Evolutionary conservation across 2,797 vertebrate species (phyloP).

Genomic region (Anomalospiza imberbis): DNA sequence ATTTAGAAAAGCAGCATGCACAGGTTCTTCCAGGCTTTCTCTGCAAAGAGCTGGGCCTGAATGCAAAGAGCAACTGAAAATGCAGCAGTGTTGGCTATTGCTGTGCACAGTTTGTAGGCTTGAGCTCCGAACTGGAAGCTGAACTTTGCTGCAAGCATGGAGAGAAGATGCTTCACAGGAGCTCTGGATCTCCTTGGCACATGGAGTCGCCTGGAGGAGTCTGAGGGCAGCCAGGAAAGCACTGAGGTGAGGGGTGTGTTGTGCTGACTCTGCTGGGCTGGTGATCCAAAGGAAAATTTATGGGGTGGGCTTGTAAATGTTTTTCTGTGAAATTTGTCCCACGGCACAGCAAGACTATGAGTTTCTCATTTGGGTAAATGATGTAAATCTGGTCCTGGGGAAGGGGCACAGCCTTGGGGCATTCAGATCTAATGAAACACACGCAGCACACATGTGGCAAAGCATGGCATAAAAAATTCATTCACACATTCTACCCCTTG

Average conservation of each 20-base stretch:
- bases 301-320: neutral
- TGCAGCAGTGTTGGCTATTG: neutral
- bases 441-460: neutral
- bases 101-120: neutral
- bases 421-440: neutral
- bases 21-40: neutral
- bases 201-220: neutral
- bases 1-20: neutral
- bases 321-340: neutral
- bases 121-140: neutral
- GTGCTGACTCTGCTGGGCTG: neutral
- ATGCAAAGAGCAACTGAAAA: neutral
- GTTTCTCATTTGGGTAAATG: neutral
- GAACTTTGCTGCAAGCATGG: neutral
- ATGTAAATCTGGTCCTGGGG: neutral
- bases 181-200: neutral
- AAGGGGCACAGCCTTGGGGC: neutral
- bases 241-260: neutral
- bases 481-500: neutral
- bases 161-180: neutral
- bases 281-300: neutral
- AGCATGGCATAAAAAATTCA: neutral
- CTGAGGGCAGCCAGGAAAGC: neutral
- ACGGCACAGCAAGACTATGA: accelerated
- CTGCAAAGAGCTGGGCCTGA: neutral